A percentile compares a stretch with the other conserved stretches of the same genome.
phyloP scores from a whole-genome alignment of 2,113 vertebrate genomes.

The Gadus macrocephalus region DNA sequence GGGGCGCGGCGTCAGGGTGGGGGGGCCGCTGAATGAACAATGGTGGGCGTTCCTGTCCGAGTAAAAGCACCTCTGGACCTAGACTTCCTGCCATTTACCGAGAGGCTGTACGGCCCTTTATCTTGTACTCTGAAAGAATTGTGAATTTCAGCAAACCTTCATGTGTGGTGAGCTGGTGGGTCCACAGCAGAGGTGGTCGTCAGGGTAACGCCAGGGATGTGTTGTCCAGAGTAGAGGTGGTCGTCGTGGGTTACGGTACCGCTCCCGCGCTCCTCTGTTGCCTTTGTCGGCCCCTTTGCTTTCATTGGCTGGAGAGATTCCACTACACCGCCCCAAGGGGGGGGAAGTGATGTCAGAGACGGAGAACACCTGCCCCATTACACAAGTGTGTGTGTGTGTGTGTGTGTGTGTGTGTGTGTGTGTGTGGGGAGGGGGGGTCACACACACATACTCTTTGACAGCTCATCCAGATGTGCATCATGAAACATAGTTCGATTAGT shows the following conservation, averaged over 20 bases:
- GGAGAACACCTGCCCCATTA: too few relatives aligned
- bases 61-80: slow-evolving; percentile 47
- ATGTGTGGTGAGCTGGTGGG: background rate
- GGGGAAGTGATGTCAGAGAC: background rate
- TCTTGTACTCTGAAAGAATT: background rate
- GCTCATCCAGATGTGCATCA: too few relatives aligned
- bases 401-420: background rate
- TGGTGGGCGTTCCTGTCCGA: slow-evolving; percentile 65
- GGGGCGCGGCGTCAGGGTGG: slow-evolving; percentile 33
- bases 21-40: slow-evolving; percentile 58
- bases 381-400: background rate
- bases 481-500: too few relatives aligned
- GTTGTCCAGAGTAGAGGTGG: too few relatives aligned
- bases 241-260: too few relatives aligned
- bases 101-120: slow-evolving; percentile 6
- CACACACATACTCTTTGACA: background rate
- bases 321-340: too few relatives aligned
- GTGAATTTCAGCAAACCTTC: background rate
- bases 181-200: too few relatives aligned
- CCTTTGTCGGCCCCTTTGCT: too few relatives aligned
- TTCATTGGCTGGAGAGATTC: too few relatives aligned
- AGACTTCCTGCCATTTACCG: slow-evolving; percentile 57
- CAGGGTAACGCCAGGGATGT: too few relatives aligned
- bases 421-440: background rate
- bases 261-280: too few relatives aligned